Evolutionary conservation across 2,113 vertebrate genomes (phyloP).

Genomic region (Tupaia chinensis): DNA sequence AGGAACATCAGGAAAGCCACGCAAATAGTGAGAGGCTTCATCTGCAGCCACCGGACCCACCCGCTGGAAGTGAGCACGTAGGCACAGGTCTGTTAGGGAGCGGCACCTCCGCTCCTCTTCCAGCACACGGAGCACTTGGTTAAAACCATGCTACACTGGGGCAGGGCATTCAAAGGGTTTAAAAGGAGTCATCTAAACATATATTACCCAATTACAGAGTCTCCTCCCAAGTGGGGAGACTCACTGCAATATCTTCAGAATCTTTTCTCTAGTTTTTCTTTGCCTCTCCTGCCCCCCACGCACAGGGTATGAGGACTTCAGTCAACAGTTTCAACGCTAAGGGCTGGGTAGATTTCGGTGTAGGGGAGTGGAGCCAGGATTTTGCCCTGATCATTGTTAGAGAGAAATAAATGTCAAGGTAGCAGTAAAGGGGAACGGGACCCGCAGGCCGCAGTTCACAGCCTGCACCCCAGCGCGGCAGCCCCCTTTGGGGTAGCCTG

Average conservation of each 20-base stretch:
- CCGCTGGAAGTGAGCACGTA: background rate
- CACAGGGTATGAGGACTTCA: background rate
- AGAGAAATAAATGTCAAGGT: background rate
- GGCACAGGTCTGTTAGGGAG: background rate
- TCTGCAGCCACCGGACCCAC: background rate
- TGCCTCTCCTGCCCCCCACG: background rate
- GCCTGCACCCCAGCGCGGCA: background rate
- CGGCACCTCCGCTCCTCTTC: background rate
- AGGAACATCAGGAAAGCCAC: background rate
- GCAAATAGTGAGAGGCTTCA: background rate
- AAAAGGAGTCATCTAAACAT: background rate
- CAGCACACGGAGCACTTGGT: background rate
- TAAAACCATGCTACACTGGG: background rate
- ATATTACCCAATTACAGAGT: background rate
- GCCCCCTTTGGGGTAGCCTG: background rate
- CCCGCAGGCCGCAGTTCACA: background rate
- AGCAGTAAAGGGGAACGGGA: background rate
- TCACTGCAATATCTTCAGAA: accelerated
- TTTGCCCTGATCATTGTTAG: accelerated
- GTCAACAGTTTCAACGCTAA: background rate
- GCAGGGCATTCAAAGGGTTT: background rate
- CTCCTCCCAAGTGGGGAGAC: background rate
- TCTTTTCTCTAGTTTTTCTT: background rate
- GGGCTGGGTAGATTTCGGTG: background rate
- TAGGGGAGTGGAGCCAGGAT: accelerated